These are phyloP conservation scores for Polypterus senegalus DNA, from an alignment of 2,113 vertebrate genomes.

Conservation along the genomic window DNA sequence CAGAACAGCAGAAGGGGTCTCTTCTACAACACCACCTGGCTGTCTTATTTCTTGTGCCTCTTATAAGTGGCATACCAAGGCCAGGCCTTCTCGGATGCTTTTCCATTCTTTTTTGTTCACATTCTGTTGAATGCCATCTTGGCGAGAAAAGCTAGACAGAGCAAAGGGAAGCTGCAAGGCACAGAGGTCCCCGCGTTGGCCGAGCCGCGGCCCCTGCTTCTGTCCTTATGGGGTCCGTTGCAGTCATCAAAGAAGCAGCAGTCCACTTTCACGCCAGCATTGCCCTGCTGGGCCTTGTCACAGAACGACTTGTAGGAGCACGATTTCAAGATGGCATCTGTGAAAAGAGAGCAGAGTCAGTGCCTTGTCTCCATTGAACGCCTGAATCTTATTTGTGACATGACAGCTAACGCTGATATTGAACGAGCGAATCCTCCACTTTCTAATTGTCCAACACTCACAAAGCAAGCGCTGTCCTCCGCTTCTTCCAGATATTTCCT, in stretches of 20 bases:
- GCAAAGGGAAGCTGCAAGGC: conserved; percentile 28
- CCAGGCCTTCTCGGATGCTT: too few relatives aligned
- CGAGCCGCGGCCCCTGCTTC: conserved; percentile 27
- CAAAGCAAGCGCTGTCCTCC: too few relatives aligned
- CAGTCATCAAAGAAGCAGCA: conserved; percentile 67
- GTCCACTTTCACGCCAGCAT: conserved; percentile 46
- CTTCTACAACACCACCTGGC: too few relatives aligned
- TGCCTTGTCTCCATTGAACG: too few relatives aligned
- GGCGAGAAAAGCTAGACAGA: conserved; percentile 35
- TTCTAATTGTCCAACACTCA: too few relatives aligned
- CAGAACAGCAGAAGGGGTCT: too few relatives aligned
- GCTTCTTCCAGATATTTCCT: too few relatives aligned
- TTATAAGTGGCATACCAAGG: too few relatives aligned
- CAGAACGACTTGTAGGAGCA: conserved; percentile 73
- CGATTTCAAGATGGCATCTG: conserved; percentile 66
- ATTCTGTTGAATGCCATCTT: conserved; percentile 30
- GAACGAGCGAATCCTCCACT: too few relatives aligned
- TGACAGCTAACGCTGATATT: too few relatives aligned
- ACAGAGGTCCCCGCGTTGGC: conserved; percentile 11
- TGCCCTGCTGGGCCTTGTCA: conserved; percentile 45
- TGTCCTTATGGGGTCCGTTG: conserved; percentile 49
- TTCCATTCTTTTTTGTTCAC: conserved; percentile 21
- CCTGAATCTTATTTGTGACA: too few relatives aligned
- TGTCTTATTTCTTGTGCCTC: too few relatives aligned
- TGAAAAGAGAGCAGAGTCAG: conserved; percentile 18